Evolutionary conservation across 1,140 invertebrate genomes (phyloP).

Genomic region (Lineus longissimus): DNA sequence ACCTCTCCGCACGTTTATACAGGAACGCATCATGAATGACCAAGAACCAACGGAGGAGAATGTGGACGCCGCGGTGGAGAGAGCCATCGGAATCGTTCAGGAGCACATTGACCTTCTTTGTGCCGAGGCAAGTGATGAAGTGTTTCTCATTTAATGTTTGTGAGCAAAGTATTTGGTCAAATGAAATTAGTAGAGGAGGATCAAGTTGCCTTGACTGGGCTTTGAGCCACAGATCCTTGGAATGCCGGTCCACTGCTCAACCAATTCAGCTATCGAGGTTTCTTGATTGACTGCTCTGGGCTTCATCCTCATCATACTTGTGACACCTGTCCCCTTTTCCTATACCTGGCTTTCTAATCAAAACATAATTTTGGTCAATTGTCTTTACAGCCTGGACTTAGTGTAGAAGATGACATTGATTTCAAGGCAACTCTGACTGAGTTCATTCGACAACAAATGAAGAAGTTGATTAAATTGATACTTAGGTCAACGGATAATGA

Average conservation of each 20-base stretch:
- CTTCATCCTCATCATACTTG: no score
- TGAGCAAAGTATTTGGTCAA: no score
- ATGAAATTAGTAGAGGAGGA: no score
- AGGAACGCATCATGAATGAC: conserved; percentile 36
- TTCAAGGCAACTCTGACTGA: conserved; percentile 45
- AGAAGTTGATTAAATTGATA: conserved; percentile 39
- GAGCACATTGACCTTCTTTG: conserved; percentile 19
- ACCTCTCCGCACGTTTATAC: conserved; percentile 43
- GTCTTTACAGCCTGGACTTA: conserved; percentile 32
- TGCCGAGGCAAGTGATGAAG: not conserved
- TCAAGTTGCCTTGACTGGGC: no score
- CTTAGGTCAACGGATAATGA: conserved; percentile 29
- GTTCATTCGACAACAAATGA: conserved; percentile 38
- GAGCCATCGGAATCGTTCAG: conserved; percentile 24
- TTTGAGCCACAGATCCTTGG: no score
- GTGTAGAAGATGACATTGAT: conserved; percentile 50
- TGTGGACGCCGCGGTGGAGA: conserved; percentile 27
- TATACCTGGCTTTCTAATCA: no score
- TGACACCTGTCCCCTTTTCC: no score
- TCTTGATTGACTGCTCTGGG: no score
- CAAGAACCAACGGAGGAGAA: conserved; percentile 34
- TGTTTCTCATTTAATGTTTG: no score
- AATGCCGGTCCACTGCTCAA: no score
- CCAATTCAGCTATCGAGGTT: no score
- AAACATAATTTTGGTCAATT: no score